phyloP scores from a whole-genome alignment of 2,888 invertebrate species.

The Heteropelma amictum region DNA sequence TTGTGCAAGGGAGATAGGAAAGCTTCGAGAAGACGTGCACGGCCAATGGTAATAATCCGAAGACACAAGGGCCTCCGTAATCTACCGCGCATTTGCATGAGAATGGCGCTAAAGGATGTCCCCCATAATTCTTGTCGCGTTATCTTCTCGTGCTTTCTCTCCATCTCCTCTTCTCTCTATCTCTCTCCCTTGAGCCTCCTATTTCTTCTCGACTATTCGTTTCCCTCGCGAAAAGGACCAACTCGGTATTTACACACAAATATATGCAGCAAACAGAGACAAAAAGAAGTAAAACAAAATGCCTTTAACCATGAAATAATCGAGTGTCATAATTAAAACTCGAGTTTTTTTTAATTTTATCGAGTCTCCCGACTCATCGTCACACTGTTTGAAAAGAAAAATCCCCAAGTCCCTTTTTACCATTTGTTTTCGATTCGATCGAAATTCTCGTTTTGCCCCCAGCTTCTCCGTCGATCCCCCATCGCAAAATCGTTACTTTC shows the following conservation, averaged over 20 bases:
- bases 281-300: conserved; percentile 22
- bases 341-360: background rate
- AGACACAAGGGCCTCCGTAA: conserved; percentile 71
- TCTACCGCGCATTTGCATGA: conserved; percentile 73
- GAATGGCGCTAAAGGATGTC: conserved; percentile 73
- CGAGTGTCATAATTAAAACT: background rate
- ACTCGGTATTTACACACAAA: conserved; percentile 64
- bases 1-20: conserved; percentile 3
- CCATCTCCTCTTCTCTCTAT: conserved; percentile 28
- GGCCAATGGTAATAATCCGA: conserved; percentile 71
- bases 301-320: conserved; percentile 15
- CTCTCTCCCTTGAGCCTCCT: conserved; percentile 1
- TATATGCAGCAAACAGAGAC: conserved; percentile 38
- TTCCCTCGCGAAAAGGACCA: conserved; percentile 56
- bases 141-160: conserved; percentile 63
- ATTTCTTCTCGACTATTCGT: background rate
- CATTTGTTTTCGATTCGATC: conserved; percentile 1
- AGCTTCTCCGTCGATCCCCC: background rate
- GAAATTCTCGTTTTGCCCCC: background rate
- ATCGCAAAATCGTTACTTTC: background rate
- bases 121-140: conserved; percentile 72
- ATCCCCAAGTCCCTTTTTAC: too few relatives aligned
- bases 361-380: too few relatives aligned
- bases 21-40: conserved; percentile 60
- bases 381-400: too few relatives aligned